Conservation (phyloP, 2,113 vertebrate species). For the Tursiops truncatus region DNA sequence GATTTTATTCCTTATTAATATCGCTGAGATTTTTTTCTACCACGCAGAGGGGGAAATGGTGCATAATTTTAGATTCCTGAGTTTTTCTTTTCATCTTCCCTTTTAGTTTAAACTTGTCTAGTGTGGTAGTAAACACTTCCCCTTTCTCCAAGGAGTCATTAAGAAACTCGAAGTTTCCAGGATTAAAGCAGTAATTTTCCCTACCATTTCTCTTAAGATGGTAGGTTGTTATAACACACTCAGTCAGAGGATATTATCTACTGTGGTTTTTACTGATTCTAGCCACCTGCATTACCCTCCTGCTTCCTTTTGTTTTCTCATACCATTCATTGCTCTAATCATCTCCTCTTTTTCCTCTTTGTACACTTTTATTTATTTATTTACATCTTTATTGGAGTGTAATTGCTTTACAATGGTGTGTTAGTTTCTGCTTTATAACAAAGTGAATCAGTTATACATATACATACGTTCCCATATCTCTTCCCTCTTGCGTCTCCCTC, state of each 20-base stretch:
- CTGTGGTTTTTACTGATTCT: not conserved
- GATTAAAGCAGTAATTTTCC: slow-evolving; percentile 17
- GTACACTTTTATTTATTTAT: not conserved
- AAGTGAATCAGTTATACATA: no score
- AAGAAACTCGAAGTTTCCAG: not conserved
- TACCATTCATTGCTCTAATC: not conserved
- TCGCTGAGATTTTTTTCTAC: not conserved
- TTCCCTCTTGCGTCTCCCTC: no score
- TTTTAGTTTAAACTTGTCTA: slow-evolving; percentile 49
- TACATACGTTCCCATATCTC: no score
- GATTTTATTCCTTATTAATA: slow-evolving; percentile 31
- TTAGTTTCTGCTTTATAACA: no score
- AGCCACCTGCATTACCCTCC: not conserved
- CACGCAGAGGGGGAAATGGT: not conserved
- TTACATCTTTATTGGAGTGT: no score
- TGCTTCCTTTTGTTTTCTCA: not conserved
- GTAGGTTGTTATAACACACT: not conserved
- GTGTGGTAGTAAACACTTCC: not conserved
- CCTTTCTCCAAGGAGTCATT: slow-evolving; percentile 29
- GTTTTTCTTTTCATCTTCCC: not conserved
- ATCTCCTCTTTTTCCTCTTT: not conserved
- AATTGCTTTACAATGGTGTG: no score
- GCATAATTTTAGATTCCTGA: not conserved
- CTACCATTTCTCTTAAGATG: not conserved
- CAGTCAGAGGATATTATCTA: not conserved